Conservation (phyloP, 2,113 vertebrate genomes). For the Thomomys bottae region DNA sequence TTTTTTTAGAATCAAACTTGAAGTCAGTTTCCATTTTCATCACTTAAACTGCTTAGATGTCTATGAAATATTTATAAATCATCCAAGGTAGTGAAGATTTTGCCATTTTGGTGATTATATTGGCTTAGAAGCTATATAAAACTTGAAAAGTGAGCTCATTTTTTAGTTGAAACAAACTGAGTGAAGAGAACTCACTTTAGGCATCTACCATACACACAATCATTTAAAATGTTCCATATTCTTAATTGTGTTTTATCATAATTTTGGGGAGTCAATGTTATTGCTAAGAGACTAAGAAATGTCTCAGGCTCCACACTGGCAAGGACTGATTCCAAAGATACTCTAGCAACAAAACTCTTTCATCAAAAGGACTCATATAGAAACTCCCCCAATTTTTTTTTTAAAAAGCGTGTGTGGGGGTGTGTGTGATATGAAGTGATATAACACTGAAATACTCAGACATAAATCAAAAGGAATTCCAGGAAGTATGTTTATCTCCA, state of each 20-base stretch:
- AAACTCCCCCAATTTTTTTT: not conserved
- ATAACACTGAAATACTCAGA: not conserved
- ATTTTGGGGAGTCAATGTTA: not conserved
- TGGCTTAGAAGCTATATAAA: slow-evolving; percentile 24
- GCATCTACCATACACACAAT: not conserved
- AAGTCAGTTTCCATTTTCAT: not conserved
- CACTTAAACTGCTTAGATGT: not conserved
- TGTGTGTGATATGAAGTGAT: not conserved
- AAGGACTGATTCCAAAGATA: slow-evolving; percentile 4
- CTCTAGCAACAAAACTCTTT: not conserved
- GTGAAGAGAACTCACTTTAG: slow-evolving; percentile 8
- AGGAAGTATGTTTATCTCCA: not conserved
- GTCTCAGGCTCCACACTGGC: not conserved
- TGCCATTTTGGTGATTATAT: not conserved
- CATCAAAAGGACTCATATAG: not conserved
- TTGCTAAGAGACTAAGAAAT: not conserved
- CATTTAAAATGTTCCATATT: not conserved
- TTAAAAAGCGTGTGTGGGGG: no score
- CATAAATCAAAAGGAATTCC: slow-evolving; percentile 17
- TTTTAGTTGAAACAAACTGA: slow-evolving; percentile 1
- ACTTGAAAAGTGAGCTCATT: slow-evolving; percentile 6
- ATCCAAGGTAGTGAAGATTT: not conserved
- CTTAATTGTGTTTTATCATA: not conserved
- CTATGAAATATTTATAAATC: slow-evolving; percentile 53
- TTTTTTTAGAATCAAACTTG: not conserved